These are phyloP conservation scores for Pteronotus mesoamericanus DNA, from an alignment of 2,797 vertebrate genomes.

Conservation along the genomic window DNA sequence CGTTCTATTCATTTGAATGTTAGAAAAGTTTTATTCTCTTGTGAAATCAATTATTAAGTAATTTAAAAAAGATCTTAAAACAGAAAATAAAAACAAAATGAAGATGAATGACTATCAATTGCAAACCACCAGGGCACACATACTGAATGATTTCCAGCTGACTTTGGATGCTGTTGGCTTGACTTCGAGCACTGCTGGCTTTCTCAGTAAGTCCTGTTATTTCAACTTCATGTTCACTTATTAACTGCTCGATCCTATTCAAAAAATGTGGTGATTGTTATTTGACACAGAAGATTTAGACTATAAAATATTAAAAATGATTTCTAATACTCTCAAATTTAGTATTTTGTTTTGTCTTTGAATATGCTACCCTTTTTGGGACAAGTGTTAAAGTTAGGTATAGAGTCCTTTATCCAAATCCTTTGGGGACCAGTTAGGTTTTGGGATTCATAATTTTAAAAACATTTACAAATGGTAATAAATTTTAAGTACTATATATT, in stretches of 20 bases:
- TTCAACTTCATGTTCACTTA: constrained; percentile 83
- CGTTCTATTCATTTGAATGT: constrained; percentile 7
- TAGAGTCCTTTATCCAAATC: not conserved
- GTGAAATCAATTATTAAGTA: constrained; percentile 8
- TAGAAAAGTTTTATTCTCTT: constrained; percentile 10
- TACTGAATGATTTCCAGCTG: constrained; percentile 83
- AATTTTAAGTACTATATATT: not conserved
- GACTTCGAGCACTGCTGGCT: constrained; percentile 74
- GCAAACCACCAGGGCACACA: constrained; percentile 33
- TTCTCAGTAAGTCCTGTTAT: constrained; percentile 83
- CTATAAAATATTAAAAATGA: not conserved
- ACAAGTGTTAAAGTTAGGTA: not conserved
- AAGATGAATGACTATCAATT: not conserved
- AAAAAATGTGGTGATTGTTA: not conserved
- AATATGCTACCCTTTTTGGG: not conserved
- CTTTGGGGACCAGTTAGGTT: not conserved
- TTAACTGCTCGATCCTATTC: constrained; percentile 78
- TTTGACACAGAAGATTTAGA: not conserved
- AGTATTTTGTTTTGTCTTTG: constrained; percentile 41
- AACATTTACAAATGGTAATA: not conserved
- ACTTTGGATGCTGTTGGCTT: constrained; percentile 67
- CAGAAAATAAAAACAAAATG: not conserved
- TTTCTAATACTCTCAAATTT: constrained; percentile 4
- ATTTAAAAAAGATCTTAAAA: not conserved
- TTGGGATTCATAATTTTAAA: not conserved